Evolutionary conservation across 2,797 vertebrate species (phyloP).

Genomic region (Vultur gryphus): DNA sequence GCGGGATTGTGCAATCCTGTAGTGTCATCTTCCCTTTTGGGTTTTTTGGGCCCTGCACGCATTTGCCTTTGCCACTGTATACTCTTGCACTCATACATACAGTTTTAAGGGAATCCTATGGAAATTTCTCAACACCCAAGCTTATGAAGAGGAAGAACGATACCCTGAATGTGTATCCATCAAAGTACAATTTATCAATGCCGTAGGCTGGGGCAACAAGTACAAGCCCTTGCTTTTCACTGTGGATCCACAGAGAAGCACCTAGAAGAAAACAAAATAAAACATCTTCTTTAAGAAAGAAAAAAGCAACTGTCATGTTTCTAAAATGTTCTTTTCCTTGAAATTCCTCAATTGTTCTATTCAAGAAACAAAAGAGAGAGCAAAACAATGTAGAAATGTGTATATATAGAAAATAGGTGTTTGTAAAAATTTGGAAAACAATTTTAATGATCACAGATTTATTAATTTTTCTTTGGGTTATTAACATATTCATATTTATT

Average conservation of each 20-base stretch:
- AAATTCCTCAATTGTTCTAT: not conserved
- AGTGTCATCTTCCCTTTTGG: not conserved
- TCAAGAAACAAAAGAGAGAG: not conserved
- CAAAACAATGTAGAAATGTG: not conserved
- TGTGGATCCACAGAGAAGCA: slow-evolving; percentile 58
- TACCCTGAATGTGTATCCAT: slow-evolving; percentile 69
- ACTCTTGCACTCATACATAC: not conserved
- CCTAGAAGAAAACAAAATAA: not conserved
- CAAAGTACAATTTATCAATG: slow-evolving; percentile 75
- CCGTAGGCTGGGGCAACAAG: slow-evolving; percentile 68
- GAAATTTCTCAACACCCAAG: not conserved
- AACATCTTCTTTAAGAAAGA: not conserved
- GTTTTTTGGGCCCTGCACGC: not conserved
- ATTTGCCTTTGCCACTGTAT: not conserved
- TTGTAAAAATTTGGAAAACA: not conserved
- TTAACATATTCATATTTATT: not conserved
- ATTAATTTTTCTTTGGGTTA: not conserved
- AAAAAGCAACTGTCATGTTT: not conserved
- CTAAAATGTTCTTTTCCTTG: not conserved
- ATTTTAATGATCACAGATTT: not conserved
- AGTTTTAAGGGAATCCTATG: not conserved
- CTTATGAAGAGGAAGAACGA: not conserved
- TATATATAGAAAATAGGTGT: not conserved
- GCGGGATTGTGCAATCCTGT: not conserved
- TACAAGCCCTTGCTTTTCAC: slow-evolving; percentile 65